These are phyloP conservation scores for Monopterus albus DNA, from an alignment of 2,113 vertebrate genomes.

Conservation along the genomic window DNA sequence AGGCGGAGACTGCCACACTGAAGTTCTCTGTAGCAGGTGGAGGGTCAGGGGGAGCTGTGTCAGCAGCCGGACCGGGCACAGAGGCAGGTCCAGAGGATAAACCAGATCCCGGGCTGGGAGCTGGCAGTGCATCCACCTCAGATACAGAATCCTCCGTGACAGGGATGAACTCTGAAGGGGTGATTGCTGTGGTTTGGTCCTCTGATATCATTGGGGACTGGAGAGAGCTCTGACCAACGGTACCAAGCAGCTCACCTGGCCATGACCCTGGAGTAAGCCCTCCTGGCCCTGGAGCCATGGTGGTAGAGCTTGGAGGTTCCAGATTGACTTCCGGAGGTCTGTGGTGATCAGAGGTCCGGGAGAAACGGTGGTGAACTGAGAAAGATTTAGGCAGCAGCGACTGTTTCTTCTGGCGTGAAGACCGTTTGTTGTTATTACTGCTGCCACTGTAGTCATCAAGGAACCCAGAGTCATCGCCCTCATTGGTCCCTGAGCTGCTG, in stretches of 20 bases:
- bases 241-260: slow-evolving; percentile 83
- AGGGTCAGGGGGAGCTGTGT: slow-evolving; percentile 33
- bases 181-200: slow-evolving; percentile 92
- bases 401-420: slow-evolving; percentile 88
- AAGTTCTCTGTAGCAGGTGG: slow-evolving; percentile 75
- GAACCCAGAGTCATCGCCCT: slow-evolving; percentile 95
- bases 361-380: slow-evolving; percentile 92
- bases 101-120: slow-evolving; percentile 77
- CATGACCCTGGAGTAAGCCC: slow-evolving; percentile 81
- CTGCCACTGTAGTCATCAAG: slow-evolving; percentile 86
- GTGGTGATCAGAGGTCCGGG: slow-evolving; percentile 84
- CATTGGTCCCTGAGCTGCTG: slow-evolving; percentile 90
- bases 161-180: slow-evolving; percentile 92
- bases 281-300: slow-evolving; percentile 47
- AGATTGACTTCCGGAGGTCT: slow-evolving; percentile 78
- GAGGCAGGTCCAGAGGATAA: slow-evolving; percentile 24
- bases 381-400: slow-evolving; percentile 95
- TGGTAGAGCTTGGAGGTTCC: slow-evolving; percentile 74
- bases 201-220: slow-evolving; percentile 91
- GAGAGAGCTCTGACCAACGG: slow-evolving; percentile 87
- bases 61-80: slow-evolving; percentile 23
- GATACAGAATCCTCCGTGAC: slow-evolving; percentile 94
- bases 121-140: slow-evolving; percentile 86
- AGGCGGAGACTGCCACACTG: slow-evolving; percentile 81
- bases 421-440: slow-evolving; percentile 79